Evolutionary conservation across 2,113 vertebrate species (phyloP).

Genomic region (Strix uralensis): DNA sequence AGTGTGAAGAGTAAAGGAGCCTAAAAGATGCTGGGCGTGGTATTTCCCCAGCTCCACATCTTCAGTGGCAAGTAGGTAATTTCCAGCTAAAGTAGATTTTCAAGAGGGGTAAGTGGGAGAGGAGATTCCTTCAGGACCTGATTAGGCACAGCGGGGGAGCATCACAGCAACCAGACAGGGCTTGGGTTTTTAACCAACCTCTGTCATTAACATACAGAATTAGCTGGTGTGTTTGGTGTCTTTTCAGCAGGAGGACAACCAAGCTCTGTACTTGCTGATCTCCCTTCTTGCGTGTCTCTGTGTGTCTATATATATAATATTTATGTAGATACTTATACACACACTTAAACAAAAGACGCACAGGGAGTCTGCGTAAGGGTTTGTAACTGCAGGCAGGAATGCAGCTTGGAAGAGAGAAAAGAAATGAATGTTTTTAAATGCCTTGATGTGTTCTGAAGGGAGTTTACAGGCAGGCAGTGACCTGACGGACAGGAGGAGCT

Average conservation of each 20-base stretch:
- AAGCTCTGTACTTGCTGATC: background rate
- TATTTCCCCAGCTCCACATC: background rate
- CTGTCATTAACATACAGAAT: rapidly evolving
- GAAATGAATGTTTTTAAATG: background rate
- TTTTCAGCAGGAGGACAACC: background rate
- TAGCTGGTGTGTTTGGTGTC: rapidly evolving
- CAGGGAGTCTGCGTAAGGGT: background rate
- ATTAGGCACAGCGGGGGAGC: background rate
- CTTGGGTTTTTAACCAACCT: background rate
- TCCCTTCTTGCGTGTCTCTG: background rate
- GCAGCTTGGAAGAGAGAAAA: background rate
- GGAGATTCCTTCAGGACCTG: background rate
- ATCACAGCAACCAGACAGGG: rapidly evolving
- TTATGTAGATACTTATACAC: background rate
- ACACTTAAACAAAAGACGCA: background rate
- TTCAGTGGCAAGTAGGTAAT: background rate
- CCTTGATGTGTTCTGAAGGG: background rate
- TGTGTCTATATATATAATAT: background rate
- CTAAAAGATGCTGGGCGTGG: rapidly evolving
- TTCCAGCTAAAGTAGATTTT: background rate
- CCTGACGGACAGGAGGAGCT: background rate
- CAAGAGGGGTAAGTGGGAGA: background rate
- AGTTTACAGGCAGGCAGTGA: background rate
- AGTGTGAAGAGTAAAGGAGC: background rate
- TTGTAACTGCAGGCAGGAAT: background rate